phyloP scores from a whole-genome alignment of 2,113 vertebrate species.

The Poecile atricapillus region DNA sequence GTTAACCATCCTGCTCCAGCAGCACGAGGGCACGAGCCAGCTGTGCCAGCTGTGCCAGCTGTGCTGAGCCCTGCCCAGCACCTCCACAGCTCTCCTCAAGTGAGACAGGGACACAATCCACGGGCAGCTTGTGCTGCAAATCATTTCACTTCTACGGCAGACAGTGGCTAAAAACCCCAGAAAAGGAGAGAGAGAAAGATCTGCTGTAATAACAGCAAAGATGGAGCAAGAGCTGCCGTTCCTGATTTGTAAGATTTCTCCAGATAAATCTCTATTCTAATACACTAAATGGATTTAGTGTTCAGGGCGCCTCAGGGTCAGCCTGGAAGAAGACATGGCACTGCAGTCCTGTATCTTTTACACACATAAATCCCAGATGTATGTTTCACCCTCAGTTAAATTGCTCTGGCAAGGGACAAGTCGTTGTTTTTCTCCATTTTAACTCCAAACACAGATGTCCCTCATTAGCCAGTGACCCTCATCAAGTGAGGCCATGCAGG shows the following conservation, averaged over 20 bases:
- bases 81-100: neutral
- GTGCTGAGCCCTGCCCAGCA: neutral
- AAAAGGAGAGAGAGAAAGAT: neutral
- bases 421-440: neutral
- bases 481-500: neutral
- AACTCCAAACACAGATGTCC: neutral
- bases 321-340: neutral
- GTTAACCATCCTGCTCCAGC: neutral
- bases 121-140: neutral
- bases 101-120: neutral
- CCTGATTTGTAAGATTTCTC: neutral
- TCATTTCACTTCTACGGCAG: neutral
- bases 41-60: neutral
- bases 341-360: neutral
- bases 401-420: neutral
- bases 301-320: neutral
- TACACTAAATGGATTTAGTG: neutral
- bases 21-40: neutral
- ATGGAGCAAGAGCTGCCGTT: neutral
- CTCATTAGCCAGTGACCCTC: neutral
- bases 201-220: neutral
- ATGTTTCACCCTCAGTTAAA: neutral
- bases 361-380: neutral
- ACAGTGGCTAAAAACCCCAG: neutral
- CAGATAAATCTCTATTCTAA: neutral